Evolutionary conservation across 2,113 vertebrate species (phyloP).

Genomic region (Pelvicachromis taeniatus): DNA sequence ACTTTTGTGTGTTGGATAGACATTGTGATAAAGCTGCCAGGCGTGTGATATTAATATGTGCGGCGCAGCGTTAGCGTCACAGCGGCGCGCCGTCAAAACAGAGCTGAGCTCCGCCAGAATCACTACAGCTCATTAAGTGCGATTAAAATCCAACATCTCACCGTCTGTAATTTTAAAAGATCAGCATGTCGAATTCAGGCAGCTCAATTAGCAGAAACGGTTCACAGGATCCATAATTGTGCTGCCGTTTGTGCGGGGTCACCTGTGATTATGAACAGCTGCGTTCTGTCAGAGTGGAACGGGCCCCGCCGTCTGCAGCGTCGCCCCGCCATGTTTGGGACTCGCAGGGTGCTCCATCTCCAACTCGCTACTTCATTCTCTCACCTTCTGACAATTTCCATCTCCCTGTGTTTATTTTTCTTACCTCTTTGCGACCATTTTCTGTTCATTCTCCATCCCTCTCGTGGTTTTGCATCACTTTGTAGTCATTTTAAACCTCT

Average conservation of each 20-base stretch:
- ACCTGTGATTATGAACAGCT: neutral
- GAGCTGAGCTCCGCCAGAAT: neutral
- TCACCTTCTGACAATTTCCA: neutral
- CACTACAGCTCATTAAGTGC: neutral
- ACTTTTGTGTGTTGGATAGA: neutral
- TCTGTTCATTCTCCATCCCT: neutral
- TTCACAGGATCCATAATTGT: neutral
- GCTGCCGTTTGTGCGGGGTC: neutral
- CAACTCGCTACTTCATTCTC: neutral
- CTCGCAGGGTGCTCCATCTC: neutral
- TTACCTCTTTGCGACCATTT: neutral
- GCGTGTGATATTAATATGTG: neutral
- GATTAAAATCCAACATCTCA: neutral
- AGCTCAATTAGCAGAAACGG: neutral
- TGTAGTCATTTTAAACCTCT: neutral
- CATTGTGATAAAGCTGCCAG: neutral
- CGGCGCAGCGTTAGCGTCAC: neutral
- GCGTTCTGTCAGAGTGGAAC: fast-evolving
- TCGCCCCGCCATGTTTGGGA: neutral
- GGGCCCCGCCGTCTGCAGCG: too few species aligned
- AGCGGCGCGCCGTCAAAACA: neutral
- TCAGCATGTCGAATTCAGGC: neutral
- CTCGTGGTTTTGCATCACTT: fast-evolving
- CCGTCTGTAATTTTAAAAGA: neutral
- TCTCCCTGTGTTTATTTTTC: neutral